Percentiles rank a stretch among this genome's conserved stretches.
Evolutionary conservation across 2,797 vertebrate species (phyloP).

Genomic region (Agapornis canus): DNA sequence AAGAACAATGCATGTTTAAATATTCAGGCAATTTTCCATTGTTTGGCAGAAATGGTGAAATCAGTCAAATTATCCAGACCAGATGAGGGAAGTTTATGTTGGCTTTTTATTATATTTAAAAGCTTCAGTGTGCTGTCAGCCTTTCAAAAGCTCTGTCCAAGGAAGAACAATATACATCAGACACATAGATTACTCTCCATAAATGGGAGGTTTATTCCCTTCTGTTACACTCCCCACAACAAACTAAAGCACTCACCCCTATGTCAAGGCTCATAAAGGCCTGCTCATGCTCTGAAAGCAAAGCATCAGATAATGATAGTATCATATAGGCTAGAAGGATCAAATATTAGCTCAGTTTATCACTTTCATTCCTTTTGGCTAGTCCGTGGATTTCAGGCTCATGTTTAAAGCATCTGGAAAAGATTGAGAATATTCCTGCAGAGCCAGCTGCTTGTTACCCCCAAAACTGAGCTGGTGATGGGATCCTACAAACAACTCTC

Average conservation of each 20-base stretch:
- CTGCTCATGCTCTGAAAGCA: not conserved
- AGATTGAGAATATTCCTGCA: not conserved
- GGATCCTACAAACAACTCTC: accelerated
- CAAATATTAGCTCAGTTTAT: not conserved
- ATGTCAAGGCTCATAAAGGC: not conserved
- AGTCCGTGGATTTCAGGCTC: not conserved
- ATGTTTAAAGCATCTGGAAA: not conserved
- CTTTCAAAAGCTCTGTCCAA: not conserved
- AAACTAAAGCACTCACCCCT: not conserved
- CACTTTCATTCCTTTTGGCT: not conserved
- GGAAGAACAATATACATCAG: not conserved
- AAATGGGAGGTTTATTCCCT: not conserved
- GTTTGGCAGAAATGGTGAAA: conserved; percentile 71
- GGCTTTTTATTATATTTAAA: conserved; percentile 16
- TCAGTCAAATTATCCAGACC: conserved; percentile 66
- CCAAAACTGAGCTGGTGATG: not conserved
- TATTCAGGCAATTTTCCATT: conserved; percentile 79
- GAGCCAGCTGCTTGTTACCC: not conserved
- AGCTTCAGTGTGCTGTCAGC: not conserved
- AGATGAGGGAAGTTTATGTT: conserved; percentile 56
- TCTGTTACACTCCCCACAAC: not conserved
- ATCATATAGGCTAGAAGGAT: not conserved
- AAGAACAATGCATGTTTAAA: conserved; percentile 80
- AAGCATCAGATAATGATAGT: not conserved
- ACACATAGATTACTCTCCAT: not conserved